Conservation (phyloP, 64 coral and sea anemone species). For the Pocillopora damicornis region DNA sequence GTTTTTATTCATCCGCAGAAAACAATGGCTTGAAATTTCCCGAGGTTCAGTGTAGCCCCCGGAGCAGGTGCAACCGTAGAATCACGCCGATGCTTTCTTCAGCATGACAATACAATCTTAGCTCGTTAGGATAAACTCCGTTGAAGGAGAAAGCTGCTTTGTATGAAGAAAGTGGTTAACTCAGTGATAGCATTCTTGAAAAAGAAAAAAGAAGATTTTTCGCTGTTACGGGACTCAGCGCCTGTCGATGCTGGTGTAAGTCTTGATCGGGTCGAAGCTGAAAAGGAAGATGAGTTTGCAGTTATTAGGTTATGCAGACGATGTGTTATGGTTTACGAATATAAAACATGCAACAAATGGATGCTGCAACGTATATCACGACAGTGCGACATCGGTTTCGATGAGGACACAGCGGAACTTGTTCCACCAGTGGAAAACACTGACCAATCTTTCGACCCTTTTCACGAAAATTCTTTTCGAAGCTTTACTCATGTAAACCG, state of each 20-base stretch:
- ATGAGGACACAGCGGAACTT: background rate
- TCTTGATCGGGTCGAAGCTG: conserved; percentile 23
- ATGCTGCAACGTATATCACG: background rate
- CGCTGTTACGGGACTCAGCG: conserved; percentile 7
- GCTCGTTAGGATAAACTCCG: conserved; percentile 4
- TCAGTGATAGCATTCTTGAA: conserved; percentile 84
- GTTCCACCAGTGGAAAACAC: background rate
- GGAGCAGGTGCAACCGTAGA: background rate
- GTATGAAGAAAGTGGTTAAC: conserved; percentile 81
- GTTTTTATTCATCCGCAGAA: background rate
- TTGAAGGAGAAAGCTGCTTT: background rate
- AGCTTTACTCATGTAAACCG: background rate
- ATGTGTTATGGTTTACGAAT: conserved; percentile 85
- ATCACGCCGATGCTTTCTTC: background rate
- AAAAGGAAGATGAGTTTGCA: conserved; percentile 50
- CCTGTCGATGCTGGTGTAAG: background rate
- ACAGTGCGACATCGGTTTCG: background rate
- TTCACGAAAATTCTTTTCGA: background rate
- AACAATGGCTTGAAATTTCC: conserved; percentile 19
- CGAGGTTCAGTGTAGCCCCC: background rate
- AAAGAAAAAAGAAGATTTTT: conserved; percentile 41
- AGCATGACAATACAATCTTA: conserved; percentile 38
- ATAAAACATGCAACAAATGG: conserved; percentile 48
- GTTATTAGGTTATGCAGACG: conserved; percentile 59
- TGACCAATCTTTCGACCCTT: conserved; percentile 1